Conservation (phyloP, 2,113 vertebrate genomes). For the Xenopus laevis region DNA sequence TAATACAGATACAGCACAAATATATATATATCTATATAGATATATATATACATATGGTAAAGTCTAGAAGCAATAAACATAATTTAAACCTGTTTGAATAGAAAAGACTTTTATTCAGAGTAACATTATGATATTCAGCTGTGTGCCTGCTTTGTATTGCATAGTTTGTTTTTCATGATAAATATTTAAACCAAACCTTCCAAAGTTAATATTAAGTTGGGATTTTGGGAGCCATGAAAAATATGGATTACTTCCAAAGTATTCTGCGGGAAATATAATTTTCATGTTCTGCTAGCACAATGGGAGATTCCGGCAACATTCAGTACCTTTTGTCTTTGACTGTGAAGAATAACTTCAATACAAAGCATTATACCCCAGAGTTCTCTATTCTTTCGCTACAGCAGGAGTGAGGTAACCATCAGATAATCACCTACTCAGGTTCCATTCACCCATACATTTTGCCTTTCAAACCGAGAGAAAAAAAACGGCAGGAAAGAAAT, state of each 20-base stretch:
- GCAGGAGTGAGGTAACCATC: slow-evolving; percentile 37
- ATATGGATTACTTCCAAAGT: slow-evolving; percentile 36
- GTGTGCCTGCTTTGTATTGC: background rate
- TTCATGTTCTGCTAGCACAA: slow-evolving; percentile 25
- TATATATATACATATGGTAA: no score
- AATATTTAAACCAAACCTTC: slow-evolving; percentile 38
- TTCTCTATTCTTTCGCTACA: slow-evolving; percentile 39
- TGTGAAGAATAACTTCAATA: slow-evolving; percentile 38
- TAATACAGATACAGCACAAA: no score
- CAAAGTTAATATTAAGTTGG: slow-evolving; percentile 42
- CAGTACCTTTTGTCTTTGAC: slow-evolving; percentile 33
- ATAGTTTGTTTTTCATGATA: slow-evolving; percentile 38
- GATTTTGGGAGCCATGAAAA: slow-evolving; percentile 43
- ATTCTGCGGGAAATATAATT: slow-evolving; percentile 38
- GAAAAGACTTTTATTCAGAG: no score
- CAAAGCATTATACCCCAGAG: slow-evolving; percentile 38
- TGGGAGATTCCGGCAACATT: slow-evolving; percentile 23
- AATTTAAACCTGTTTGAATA: no score
- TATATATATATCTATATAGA: no score
- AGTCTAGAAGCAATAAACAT: no score
- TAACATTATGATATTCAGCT: slow-evolving; percentile 12
- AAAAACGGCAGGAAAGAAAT: slow-evolving; percentile 41
- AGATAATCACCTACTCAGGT: slow-evolving; percentile 43
- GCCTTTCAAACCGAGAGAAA: slow-evolving; percentile 7
- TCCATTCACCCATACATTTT: slow-evolving; percentile 35